phyloP scores from a whole-genome alignment of 2,113 vertebrate genomes.

The Hippolais icterina region DNA sequence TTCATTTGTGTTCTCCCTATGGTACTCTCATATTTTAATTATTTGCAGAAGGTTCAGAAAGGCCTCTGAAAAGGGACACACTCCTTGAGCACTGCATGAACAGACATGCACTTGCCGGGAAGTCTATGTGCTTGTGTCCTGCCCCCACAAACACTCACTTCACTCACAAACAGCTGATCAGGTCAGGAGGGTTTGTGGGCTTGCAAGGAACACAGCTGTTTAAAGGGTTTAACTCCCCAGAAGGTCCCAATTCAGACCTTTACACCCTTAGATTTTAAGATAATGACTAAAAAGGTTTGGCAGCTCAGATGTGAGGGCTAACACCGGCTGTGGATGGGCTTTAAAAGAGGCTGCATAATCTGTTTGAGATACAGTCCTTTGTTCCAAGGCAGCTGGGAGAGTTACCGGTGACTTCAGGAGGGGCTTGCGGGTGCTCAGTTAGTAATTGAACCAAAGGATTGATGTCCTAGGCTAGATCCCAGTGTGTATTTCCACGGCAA shows the following conservation, averaged over 20 bases:
- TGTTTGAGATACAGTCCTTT: background rate
- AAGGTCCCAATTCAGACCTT: background rate
- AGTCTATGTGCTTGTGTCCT: background rate
- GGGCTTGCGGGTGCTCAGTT: background rate
- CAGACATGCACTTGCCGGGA: background rate
- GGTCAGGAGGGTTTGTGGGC: background rate
- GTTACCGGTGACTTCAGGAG: background rate
- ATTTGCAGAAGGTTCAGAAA: slow-evolving; percentile 9
- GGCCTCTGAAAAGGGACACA: background rate
- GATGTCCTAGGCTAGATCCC: background rate
- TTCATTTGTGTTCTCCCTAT: background rate
- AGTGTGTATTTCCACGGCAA: background rate
- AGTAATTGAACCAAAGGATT: background rate
- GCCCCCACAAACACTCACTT: background rate
- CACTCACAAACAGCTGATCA: background rate
- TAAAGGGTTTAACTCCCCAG: background rate
- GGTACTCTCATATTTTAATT: background rate
- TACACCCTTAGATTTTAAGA: background rate
- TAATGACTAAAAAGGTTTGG: background rate
- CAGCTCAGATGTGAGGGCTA: background rate
- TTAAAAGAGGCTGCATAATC: background rate
- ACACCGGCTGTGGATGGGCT: background rate
- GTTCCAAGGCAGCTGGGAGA: background rate
- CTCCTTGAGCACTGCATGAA: background rate
- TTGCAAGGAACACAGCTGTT: background rate